phyloP scores from a whole-genome alignment of 2,888 invertebrate species.

The Atethmia centrago region DNA sequence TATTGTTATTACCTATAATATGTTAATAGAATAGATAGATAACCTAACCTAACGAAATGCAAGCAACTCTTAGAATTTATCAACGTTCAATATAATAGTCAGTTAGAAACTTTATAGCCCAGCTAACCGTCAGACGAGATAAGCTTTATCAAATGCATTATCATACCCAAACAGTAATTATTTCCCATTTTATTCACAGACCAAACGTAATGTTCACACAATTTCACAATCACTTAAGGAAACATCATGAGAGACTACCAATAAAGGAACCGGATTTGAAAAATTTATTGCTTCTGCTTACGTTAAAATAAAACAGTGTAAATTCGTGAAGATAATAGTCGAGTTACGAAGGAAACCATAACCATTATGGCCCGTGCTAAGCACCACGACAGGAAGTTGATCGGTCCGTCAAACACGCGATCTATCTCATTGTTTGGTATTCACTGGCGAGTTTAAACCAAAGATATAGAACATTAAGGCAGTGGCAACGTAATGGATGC shows the following conservation, averaged over 20 bases:
- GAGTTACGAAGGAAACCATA: slow-evolving; percentile 70
- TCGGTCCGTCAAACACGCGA: slow-evolving; percentile 43
- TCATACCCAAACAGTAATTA: slow-evolving; percentile 61
- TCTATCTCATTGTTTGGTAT: slow-evolving; percentile 49
- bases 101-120: slow-evolving; percentile 49
- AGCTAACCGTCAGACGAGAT: slow-evolving; percentile 54
- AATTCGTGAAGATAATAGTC: slow-evolving; percentile 67
- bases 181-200: slow-evolving; percentile 54
- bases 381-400: slow-evolving; percentile 60
- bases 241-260: slow-evolving; percentile 55
- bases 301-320: slow-evolving; percentile 68
- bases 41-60: slow-evolving; percentile 41
- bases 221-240: slow-evolving; percentile 61
- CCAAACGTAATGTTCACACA: slow-evolving; percentile 60
- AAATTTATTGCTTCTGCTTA: slow-evolving; percentile 67
- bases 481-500: slow-evolving; percentile 45
- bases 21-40: slow-evolving; percentile 46
- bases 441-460: slow-evolving; percentile 54
- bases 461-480: slow-evolving; percentile 17
- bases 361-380: slow-evolving; percentile 69
- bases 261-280: slow-evolving; percentile 69
- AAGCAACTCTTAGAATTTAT: slow-evolving; percentile 37
- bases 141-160: slow-evolving; percentile 64
- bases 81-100: slow-evolving; percentile 52
- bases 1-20: slow-evolving; percentile 56